phyloP scores from a whole-genome alignment of 1,140 invertebrate species.

The Metopolophium dirhodum region DNA sequence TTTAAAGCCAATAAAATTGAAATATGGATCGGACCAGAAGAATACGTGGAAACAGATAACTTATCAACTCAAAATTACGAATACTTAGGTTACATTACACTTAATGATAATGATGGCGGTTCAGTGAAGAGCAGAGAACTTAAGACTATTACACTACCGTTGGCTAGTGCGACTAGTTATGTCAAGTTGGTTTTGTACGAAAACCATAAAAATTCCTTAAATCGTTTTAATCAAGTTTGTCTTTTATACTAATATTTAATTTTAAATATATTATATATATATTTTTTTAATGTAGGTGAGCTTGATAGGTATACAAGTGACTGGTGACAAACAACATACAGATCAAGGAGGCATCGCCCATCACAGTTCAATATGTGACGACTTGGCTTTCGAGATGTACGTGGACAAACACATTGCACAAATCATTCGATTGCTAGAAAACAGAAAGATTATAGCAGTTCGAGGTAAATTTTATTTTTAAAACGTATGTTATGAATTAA shows the following conservation, averaged over 20 bases:
- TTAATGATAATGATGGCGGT: conserved; percentile 82
- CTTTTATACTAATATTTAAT: conserved; percentile 41
- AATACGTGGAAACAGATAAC: conserved; percentile 61
- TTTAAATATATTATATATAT: neutral
- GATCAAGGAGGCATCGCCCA: conserved; percentile 35
- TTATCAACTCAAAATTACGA: conserved; percentile 67
- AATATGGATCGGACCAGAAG: conserved; percentile 65
- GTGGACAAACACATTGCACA: conserved; percentile 91
- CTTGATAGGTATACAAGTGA: conserved; percentile 77
- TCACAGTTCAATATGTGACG: conserved; percentile 85
- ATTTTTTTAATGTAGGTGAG: conserved; percentile 67
- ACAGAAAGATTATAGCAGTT: conserved; percentile 85
- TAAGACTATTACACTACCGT: conserved; percentile 81
- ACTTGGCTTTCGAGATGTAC: conserved; percentile 97
- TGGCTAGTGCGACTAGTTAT: conserved; percentile 71
- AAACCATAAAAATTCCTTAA: conserved; percentile 78
- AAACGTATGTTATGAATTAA: neutral
- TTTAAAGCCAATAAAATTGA: conserved; percentile 65
- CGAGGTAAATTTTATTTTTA: conserved; percentile 64
- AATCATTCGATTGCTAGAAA: conserved; percentile 85
- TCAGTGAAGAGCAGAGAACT: conserved; percentile 84
- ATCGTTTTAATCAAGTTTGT: conserved; percentile 81
- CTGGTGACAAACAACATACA: conserved; percentile 70
- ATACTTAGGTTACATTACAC: conserved; percentile 79
- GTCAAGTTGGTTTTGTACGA: conserved; percentile 84